Conservation (phyloP, 2,888 invertebrate genomes). For the Clunio marinus region DNA sequence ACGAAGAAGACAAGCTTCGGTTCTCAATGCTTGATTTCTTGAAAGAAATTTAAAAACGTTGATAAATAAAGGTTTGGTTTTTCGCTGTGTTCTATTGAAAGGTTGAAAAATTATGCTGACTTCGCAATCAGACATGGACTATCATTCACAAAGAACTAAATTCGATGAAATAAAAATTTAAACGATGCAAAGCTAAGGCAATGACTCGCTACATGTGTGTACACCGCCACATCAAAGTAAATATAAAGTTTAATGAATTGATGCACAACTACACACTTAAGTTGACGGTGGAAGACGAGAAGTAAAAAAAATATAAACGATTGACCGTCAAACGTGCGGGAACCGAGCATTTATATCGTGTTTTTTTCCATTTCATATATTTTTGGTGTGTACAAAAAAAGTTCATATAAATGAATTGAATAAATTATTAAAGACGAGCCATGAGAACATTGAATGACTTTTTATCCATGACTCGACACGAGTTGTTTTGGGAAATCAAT, state of each 20-base stretch:
- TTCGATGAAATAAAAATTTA: neutral
- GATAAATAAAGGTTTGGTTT: slow-evolving; percentile 15
- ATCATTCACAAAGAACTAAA: neutral
- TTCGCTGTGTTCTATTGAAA: neutral
- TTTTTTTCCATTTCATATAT: too few species aligned
- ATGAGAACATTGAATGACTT: neutral
- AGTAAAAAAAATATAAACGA: neutral
- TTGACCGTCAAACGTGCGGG: slow-evolving; percentile 34
- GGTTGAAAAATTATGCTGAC: neutral
- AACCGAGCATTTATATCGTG: slow-evolving; percentile 18
- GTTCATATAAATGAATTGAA: slow-evolving; percentile 10
- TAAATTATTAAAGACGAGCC: slow-evolving; percentile 4
- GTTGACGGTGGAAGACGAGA: too few species aligned
- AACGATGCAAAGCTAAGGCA: slow-evolving; percentile 4
- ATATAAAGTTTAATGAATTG: slow-evolving; percentile 20
- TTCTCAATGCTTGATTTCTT: too few species aligned
- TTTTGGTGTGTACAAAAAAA: neutral
- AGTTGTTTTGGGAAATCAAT: neutral
- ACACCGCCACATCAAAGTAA: neutral
- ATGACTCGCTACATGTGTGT: slow-evolving; percentile 5
- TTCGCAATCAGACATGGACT: neutral
- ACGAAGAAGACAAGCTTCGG: neutral
- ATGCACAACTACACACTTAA: slow-evolving; percentile 23
- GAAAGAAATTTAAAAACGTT: too few species aligned
- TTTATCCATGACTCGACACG: neutral